Base-by-base conservation (phyloP, 2,113 vertebrate genomes). In the Dipodomys spectabilis region DNA sequence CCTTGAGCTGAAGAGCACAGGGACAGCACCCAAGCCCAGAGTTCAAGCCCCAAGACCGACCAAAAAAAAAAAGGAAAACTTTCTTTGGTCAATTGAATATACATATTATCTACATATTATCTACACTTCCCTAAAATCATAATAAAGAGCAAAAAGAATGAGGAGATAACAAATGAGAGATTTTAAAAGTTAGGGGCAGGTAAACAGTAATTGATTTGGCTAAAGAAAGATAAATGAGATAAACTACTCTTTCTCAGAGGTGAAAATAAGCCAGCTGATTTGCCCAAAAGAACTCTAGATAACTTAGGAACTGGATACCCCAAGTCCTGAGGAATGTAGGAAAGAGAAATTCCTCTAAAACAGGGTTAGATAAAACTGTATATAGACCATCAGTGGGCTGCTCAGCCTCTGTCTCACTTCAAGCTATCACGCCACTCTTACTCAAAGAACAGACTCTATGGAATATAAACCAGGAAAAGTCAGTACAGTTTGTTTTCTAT, bases 401-500 rank as follows among this genome's bases (percentile, higher is more conserved):
- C 3, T 18, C 28, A 60, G 72, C 25, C 22, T 71, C 30, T n/a
- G 6, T 39, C 0, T 15, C 65, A 6, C 44, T 20, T 35, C 57
- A 84, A 78, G 45, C 60, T 69, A n/a, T 20, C 35, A 88, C 1
- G 35, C 67, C 3, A 13, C 5, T n/a, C 67, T n/a, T 2, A n/a
- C n/a, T 81, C 12, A 8, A 27, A 67, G 18, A 69, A 81, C 12
- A 65, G 60, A 68, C 79, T 79, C 23, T 57, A 23, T 8, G n/a
- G 16, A 88, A 25, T 80, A 39, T 39, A 39, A 39, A 39, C 39
- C 68, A 91, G 49, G 79, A 3, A 75, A 32, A 57, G 20, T 83
- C 65, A 86, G 39, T 65, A 57, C 4, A 85, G 11, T 49, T 71
- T 49, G 0, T 93, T 96, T 93, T 96, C 82, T 94, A 65, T 62